Conservation (phyloP, 2,888 invertebrate genomes). For the Mylabris sibirica region DNA sequence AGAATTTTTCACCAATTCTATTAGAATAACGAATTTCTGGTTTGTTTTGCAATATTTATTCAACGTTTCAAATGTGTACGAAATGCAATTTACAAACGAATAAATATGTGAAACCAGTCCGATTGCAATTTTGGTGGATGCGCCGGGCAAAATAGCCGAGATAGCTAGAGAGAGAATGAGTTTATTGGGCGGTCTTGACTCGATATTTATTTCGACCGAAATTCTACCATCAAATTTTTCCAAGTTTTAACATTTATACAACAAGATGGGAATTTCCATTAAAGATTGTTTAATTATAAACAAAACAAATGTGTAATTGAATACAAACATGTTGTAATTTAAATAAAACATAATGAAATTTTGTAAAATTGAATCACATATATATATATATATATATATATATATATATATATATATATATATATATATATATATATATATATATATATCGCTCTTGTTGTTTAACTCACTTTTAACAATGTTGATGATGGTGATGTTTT, state of each 20-base stretch:
- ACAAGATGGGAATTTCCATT: neutral
- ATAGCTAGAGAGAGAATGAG: neutral
- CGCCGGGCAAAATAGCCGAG: neutral
- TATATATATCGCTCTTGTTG: neutral
- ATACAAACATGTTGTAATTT: neutral
- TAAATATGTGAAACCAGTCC: neutral
- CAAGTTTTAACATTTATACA: neutral
- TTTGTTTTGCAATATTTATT: neutral
- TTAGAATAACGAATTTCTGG: neutral
- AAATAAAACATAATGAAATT: neutral
- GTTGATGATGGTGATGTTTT: slow-evolving; percentile 34
- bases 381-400: too few relatives aligned
- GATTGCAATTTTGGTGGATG: slow-evolving; percentile 5
- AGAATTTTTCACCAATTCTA: neutral
- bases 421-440: too few relatives aligned
- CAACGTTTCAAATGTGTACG: neutral
- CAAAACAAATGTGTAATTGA: neutral
- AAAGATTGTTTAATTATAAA: neutral
- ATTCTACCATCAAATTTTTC: neutral
- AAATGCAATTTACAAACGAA: neutral
- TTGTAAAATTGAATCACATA: neutral
- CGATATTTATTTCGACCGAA: neutral
- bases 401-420: too few relatives aligned
- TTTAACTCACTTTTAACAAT: neutral
- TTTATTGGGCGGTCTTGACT: neutral